phyloP scores from a whole-genome alignment of 64 coral and sea anemone species.

The Dendronephthya gigantea region DNA sequence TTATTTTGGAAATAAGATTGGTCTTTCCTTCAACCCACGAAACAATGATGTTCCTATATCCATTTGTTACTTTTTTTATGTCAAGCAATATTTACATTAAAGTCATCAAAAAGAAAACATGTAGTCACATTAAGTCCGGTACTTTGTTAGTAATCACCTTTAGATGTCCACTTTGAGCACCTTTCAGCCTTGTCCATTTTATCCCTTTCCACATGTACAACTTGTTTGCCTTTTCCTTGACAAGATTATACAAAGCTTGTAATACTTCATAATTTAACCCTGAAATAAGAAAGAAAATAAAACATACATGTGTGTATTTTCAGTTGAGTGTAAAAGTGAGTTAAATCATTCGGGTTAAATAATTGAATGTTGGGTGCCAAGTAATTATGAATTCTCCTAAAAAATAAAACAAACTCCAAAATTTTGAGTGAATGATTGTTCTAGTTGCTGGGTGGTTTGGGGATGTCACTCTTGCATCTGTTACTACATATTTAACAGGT shows the following conservation, averaged over 20 bases:
- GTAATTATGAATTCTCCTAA: too few species aligned
- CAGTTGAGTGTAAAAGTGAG: too few species aligned
- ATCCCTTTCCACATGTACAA: constrained; percentile 14
- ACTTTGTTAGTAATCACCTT: neutral
- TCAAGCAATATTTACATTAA: neutral
- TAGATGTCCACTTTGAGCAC: neutral
- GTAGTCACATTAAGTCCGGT: neutral
- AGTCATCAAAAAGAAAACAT: neutral
- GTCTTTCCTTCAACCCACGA: neutral
- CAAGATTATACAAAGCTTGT: neutral
- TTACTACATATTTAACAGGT: neutral
- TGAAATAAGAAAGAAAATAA: neutral
- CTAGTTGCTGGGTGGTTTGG: neutral
- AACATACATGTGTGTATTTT: too few species aligned
- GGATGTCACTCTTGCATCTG: neutral
- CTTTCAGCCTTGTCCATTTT: neutral
- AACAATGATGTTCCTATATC: neutral
- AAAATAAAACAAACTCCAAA: too few species aligned
- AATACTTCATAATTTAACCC: neutral
- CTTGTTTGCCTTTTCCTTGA: neutral
- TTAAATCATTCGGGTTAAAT: too few species aligned
- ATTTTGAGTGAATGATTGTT: too few species aligned
- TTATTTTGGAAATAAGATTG: too few species aligned
- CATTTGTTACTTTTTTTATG: neutral
- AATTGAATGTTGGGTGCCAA: too few species aligned